Conservation (phyloP, 2,888 invertebrate species). For the Ectropis crepuscularia region DNA sequence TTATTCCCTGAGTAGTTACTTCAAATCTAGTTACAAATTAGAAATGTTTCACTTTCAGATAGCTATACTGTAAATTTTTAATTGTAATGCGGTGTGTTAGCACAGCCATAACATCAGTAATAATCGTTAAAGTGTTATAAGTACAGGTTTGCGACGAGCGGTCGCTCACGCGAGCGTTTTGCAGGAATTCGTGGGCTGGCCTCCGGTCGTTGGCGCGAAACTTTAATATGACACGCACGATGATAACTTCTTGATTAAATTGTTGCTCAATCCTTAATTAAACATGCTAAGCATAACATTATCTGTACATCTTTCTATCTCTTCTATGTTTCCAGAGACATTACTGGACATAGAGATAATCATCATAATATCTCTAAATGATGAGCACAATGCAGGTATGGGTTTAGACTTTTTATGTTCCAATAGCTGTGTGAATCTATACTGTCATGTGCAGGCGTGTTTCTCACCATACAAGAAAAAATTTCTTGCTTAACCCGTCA, state of each 20-base stretch:
- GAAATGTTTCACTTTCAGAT: not conserved
- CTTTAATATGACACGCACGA: slow-evolving; percentile 16
- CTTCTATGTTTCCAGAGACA: no score
- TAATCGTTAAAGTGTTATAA: slow-evolving; percentile 28
- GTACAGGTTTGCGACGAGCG: slow-evolving; percentile 16
- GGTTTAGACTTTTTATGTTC: no score
- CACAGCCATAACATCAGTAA: slow-evolving; percentile 11
- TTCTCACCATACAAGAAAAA: no score
- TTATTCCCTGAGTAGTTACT: no score
- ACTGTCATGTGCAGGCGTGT: no score
- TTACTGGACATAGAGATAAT: no score
- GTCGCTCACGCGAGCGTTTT: slow-evolving; percentile 22
- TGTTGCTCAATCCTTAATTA: not conserved
- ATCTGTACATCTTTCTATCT: not conserved
- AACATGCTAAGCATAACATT: not conserved
- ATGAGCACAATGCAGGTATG: no score
- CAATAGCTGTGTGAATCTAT: no score
- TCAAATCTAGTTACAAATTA: no score
- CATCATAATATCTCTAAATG: no score
- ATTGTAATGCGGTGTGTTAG: slow-evolving; percentile 8
- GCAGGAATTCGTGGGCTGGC: slow-evolving; percentile 22
- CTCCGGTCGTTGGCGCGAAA: slow-evolving; percentile 13
- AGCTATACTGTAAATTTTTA: not conserved
- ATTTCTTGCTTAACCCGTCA: no score
- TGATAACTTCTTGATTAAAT: slow-evolving; percentile 2